Percentiles rank a stretch among this genome's conserved stretches.
Conservation (phyloP, 2,113 vertebrate species). For the Romanogobio albipinnatus region DNA sequence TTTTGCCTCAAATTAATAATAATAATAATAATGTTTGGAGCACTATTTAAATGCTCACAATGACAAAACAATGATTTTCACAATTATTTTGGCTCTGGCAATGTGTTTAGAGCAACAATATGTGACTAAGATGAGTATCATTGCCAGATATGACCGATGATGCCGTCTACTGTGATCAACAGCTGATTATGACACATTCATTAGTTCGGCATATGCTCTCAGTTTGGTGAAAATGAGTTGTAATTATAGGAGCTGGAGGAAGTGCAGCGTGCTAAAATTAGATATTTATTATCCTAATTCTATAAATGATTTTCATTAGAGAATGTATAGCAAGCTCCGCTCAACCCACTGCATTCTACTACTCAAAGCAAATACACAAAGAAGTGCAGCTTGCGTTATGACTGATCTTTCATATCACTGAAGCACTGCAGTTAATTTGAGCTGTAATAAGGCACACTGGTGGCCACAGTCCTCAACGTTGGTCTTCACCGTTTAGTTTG, state of each 20-base stretch:
- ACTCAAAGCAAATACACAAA: background rate
- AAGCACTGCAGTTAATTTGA: background rate
- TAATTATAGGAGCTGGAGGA: slow-evolving; percentile 28
- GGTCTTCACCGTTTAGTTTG: slow-evolving; percentile 4
- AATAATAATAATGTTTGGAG: too few species aligned
- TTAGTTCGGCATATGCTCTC: slow-evolving; percentile 39
- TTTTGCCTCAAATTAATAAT: too few species aligned
- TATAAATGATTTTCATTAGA: slow-evolving; percentile 3
- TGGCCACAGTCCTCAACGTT: background rate
- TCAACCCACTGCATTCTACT: background rate
- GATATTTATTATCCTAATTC: slow-evolving; percentile 23
- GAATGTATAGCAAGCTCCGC: background rate
- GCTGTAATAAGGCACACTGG: slow-evolving; percentile 12
- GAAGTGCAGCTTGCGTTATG: background rate
- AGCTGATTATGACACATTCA: slow-evolving; percentile 38
- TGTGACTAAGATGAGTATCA: background rate
- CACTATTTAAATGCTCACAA: background rate
- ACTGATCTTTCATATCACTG: background rate
- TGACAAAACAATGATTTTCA: too few species aligned
- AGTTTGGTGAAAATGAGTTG: slow-evolving; percentile 8
- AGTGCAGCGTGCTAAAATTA: slow-evolving; percentile 12
- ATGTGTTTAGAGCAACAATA: background rate
- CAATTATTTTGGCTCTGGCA: background rate
- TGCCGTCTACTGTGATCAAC: slow-evolving; percentile 28
- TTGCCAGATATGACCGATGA: slow-evolving; percentile 2